Evolutionary conservation across 2,797 vertebrate genomes (phyloP), one percentile per base, ranked within the genome.

Genomic region (Anolis apletophallus): DNA sequence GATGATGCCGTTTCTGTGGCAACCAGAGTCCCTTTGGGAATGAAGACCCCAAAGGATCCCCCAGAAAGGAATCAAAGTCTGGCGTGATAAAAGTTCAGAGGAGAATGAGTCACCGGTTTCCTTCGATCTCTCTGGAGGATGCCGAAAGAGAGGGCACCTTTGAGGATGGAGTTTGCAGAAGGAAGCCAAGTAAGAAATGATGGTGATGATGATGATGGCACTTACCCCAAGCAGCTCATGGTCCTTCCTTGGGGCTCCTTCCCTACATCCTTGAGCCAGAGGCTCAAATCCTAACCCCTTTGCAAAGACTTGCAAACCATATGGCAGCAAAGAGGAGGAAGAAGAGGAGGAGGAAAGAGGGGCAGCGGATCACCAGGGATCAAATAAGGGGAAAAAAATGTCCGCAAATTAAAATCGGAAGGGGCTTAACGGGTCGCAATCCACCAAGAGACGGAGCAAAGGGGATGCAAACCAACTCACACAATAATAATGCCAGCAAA

Each of bases 151-250:
- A 87, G 81, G 87, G 77, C 86, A 88, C 90, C 92, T 85, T 69
- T 69, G 81, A 76, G 67, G 77, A 81, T n/a, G 21, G 83, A 74
- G 10, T 2, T 7, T 76, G 9, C 2, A 23, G 87, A 90, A 89
- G 64, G 57, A 52, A 75, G 84, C 34, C 52, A 40, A 6, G 26
- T 6, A 46, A 75, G 88, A 86, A 91, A 40, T 40, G 40, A 40
- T 40, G 5, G 82, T 88, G 93, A 6, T 78, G 8, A 8, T 19
- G 61, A 3, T 17, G 23, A 21, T 68, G 12, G 8, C 29, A 98
- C 98, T 98, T 95, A 98, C 98, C 97, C 97, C 36, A 98, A 93
- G 88, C 98, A 98, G 96, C 97, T 97, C 97, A 98, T 98, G 94
- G 93, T 95, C 3, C 81, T 14, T 7, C 7, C 54, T 21, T 10